Percentiles rank a stretch among this genome's conserved stretches.
These are phyloP conservation scores for Sebastes glaucus DNA, from an alignment of 2,797 vertebrate genomes.

Conservation along the genomic window DNA sequence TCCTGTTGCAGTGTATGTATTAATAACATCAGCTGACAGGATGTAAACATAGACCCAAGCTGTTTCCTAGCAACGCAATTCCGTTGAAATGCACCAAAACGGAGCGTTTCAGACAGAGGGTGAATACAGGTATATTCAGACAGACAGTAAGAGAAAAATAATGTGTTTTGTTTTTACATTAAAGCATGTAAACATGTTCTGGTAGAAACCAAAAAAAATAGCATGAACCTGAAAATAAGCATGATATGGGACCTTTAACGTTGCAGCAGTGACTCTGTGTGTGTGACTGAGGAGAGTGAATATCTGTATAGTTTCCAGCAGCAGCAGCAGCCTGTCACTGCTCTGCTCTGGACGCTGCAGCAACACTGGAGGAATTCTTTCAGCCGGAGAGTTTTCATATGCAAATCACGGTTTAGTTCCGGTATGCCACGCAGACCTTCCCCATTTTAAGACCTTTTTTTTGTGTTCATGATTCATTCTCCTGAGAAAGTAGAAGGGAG, in stretches of 20 bases:
- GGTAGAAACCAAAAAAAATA: too few species aligned
- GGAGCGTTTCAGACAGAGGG: too few species aligned
- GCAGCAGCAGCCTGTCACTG: conserved; percentile 64
- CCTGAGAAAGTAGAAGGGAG: conserved; percentile 74
- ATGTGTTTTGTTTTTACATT: too few species aligned
- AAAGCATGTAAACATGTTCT: too few species aligned
- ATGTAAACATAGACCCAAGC: too few species aligned
- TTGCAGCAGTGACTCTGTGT: conserved; percentile 66
- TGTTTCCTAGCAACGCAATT: too few species aligned
- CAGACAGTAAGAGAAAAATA: too few species aligned
- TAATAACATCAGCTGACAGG: too few species aligned
- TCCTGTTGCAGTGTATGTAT: too few species aligned
- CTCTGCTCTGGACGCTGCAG: conserved; percentile 72
- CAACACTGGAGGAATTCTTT: conserved; percentile 85
- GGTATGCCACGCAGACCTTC: conserved; percentile 86
- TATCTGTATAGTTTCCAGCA: background rate
- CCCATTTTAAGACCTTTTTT: conserved; percentile 80
- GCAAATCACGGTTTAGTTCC: conserved; percentile 88
- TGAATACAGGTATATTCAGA: too few species aligned
- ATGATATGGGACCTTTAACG: conserved; percentile 27
- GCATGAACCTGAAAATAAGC: too few species aligned
- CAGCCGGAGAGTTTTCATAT: conserved; percentile 85
- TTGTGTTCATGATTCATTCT: conserved; percentile 82
- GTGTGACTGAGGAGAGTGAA: conserved; percentile 25
- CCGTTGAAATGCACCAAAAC: too few species aligned